Evolutionary conservation across 2,888 invertebrate genomes (phyloP).

Genomic region (Timema podura): DNA sequence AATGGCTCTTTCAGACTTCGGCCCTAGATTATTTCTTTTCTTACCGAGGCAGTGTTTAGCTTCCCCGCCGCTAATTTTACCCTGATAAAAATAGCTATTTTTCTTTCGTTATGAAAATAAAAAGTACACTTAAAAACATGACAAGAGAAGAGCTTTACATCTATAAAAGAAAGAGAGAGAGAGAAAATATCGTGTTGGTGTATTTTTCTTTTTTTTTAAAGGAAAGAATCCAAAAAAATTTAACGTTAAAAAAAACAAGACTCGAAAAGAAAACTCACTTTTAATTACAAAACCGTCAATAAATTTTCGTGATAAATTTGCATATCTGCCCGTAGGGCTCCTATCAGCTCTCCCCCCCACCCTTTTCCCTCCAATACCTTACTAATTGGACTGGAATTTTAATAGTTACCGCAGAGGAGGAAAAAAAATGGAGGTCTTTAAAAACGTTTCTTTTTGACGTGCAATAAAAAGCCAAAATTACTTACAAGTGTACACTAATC

Average conservation of each 20-base stretch:
- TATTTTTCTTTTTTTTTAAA: too few species aligned
- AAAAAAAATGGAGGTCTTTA: not conserved
- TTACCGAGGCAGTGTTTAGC: too few species aligned
- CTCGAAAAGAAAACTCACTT: slow-evolving; percentile 18
- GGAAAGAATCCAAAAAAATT: too few species aligned
- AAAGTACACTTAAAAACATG: slow-evolving; percentile 9
- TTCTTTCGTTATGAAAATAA: not conserved
- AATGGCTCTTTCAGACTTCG: too few species aligned
- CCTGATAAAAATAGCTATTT: slow-evolving; percentile 12
- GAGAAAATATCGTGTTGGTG: too few species aligned
- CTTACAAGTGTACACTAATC: slow-evolving; percentile 20
- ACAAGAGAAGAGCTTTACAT: not conserved
- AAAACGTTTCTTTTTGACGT: slow-evolving; percentile 14
- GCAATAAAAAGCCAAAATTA: slow-evolving; percentile 24
- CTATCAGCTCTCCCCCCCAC: slow-evolving; percentile 8
- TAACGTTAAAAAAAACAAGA: too few species aligned
- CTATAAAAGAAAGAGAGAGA: not conserved
- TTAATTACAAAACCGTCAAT: slow-evolving; percentile 28
- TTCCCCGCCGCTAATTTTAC: not conserved
- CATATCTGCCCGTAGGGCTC: slow-evolving; percentile 22
- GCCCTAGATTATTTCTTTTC: too few species aligned
- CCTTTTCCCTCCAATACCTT: slow-evolving; percentile 18
- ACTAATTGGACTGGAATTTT: slow-evolving; percentile 28
- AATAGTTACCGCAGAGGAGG: slow-evolving; percentile 18
- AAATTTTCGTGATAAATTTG: slow-evolving; percentile 29